phyloP scores from a whole-genome alignment of 2,888 invertebrate genomes.

The Watsonalla cultraria region DNA sequence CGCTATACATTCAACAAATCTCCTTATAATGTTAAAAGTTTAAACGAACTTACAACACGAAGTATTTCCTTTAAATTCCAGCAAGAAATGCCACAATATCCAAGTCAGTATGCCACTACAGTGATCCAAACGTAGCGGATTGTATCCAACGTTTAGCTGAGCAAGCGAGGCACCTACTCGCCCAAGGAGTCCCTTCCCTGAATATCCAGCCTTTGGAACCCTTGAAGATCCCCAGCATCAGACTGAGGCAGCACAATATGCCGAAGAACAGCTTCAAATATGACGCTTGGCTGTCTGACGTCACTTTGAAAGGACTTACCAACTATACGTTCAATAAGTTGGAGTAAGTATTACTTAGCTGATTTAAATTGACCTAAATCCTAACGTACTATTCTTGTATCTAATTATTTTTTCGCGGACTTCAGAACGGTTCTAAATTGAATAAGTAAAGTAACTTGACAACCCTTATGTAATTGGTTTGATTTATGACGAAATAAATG shows the following conservation, averaged over 20 bases:
- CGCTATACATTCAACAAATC: no score
- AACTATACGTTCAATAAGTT: slow-evolving; percentile 71
- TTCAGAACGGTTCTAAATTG: no score
- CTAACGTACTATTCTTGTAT: no score
- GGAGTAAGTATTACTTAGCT: slow-evolving; percentile 52
- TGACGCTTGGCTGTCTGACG: slow-evolving; percentile 73
- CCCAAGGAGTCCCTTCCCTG: slow-evolving; percentile 78
- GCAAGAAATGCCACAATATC: not conserved
- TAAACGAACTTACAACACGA: no score
- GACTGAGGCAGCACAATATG: slow-evolving; percentile 74
- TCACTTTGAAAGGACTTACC: slow-evolving; percentile 65
- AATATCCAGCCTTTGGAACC: slow-evolving; percentile 80
- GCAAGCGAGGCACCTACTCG: slow-evolving; percentile 68
- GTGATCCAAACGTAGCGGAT: slow-evolving; percentile 74
- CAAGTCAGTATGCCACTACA: slow-evolving; percentile 73
- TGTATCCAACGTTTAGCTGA: slow-evolving; percentile 78
- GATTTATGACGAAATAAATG: no score
- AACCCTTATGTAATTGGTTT: no score
- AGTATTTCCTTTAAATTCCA: not conserved
- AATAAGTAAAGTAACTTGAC: no score
- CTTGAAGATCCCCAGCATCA: slow-evolving; percentile 75
- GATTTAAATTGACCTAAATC: no score
- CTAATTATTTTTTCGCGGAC: no score
- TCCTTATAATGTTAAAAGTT: no score
- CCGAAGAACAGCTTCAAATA: slow-evolving; percentile 71